These are phyloP conservation scores for Nasonia vitripennis DNA, from an alignment of 1,140 invertebrate genomes.

Conservation along the genomic window DNA sequence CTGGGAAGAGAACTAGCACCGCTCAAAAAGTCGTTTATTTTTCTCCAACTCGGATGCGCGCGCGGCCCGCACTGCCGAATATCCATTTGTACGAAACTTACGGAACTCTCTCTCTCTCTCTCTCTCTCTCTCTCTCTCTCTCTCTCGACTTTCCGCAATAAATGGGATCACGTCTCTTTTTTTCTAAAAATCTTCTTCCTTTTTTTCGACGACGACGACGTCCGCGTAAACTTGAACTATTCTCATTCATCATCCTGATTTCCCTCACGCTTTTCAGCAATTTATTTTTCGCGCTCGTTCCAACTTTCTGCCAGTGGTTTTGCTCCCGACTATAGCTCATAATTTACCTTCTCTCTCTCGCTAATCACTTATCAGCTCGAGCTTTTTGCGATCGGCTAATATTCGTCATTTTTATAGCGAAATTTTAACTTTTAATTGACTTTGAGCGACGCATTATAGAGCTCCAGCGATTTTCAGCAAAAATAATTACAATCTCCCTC, in stretches of 20 bases:
- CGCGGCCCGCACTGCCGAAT: neutral
- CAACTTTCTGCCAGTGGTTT: conserved; percentile 7
- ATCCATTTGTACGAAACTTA: conserved; percentile 48
- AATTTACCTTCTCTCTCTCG: neutral
- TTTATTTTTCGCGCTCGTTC: neutral
- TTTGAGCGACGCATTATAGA: neutral
- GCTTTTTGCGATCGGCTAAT: neutral
- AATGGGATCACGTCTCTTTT: conserved; percentile 25
- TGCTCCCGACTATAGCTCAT: neutral
- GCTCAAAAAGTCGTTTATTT: conserved; percentile 50
- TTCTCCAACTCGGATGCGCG: conserved; percentile 7
- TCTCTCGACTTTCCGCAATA: conserved; percentile 28
- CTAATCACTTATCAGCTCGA: neutral
- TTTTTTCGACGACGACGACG: neutral
- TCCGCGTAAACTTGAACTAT: conserved; percentile 1
- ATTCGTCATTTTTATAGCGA: neutral
- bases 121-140: no score
- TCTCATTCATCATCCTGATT: conserved; percentile 25
- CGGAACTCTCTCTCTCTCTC: neutral
- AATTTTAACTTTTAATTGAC: neutral
- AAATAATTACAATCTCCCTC: neutral
- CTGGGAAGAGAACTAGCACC: neutral
- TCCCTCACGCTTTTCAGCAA: neutral
- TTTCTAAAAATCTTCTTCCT: neutral
- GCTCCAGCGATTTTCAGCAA: neutral